Percentiles rank a stretch among this genome's conserved stretches.
Conservation (phyloP, 1,140 invertebrate genomes). For the Episyrphus balteatus region DNA sequence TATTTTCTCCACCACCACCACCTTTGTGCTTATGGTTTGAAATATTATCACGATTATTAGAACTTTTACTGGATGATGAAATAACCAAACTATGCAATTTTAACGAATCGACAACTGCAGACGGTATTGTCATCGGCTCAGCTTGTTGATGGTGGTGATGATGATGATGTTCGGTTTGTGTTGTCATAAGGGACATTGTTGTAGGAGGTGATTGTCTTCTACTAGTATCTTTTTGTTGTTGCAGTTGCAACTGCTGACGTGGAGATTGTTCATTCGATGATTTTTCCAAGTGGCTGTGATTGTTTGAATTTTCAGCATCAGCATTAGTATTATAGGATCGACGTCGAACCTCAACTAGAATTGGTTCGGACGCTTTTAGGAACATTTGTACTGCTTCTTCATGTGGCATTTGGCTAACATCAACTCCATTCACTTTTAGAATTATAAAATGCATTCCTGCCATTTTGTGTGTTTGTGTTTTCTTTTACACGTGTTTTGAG, state of each 20-base stretch:
- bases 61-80: too few relatives aligned
- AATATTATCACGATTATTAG: too few relatives aligned
- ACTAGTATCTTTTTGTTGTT: neutral
- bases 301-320: neutral
- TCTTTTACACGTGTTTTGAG: neutral
- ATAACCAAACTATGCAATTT: too few relatives aligned
- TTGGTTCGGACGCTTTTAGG: constrained; percentile 56
- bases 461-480: too few relatives aligned
- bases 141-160: constrained; percentile 3
- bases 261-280: neutral
- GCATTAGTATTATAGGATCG: constrained; percentile 15
- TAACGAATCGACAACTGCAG: too few relatives aligned
- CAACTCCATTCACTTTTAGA: constrained; percentile 49
- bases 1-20: too few relatives aligned
- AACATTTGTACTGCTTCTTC: constrained; percentile 62
- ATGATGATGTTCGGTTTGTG: neutral
- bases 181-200: too few relatives aligned
- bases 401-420: constrained; percentile 55
- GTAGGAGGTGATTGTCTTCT: neutral
- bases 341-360: constrained; percentile 57
- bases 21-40: too few relatives aligned
- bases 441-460: too few relatives aligned
- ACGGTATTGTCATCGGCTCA: neutral
- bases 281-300: neutral
- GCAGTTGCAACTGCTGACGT: neutral